These are phyloP conservation scores for Ennomos quercinarius DNA, from an alignment of 2,888 invertebrate genomes.

Conservation along the genomic window DNA sequence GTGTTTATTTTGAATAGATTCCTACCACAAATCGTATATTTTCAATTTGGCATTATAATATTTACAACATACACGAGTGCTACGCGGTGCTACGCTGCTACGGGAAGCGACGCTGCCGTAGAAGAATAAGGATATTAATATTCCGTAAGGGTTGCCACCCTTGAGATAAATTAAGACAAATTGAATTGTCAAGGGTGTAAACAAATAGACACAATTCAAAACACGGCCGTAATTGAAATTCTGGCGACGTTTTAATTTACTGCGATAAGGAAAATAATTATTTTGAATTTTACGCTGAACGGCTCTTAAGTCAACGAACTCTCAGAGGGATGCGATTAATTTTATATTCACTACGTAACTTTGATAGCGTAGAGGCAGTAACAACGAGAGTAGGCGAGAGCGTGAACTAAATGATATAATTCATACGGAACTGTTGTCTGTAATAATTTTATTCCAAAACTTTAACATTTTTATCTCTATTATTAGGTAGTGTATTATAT, in stretches of 20 bases:
- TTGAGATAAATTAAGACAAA: conserved; percentile 44
- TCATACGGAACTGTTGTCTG: no score
- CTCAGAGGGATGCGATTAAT: conserved; percentile 14
- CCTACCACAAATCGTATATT: conserved; percentile 8
- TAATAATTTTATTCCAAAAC: no score
- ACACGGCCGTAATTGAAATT: conserved; percentile 42
- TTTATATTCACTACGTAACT: conserved; percentile 6
- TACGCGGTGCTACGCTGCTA: conserved; percentile 12
- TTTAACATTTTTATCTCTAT: no score
- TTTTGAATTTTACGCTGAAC: conserved; percentile 21
- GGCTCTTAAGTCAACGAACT: conserved; percentile 5
- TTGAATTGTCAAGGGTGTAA: conserved; percentile 42
- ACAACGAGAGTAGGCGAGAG: neutral
- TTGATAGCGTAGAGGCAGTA: neutral
- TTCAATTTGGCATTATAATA: conserved; percentile 5
- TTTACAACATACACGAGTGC: conserved; percentile 18
- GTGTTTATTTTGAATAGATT: no score
- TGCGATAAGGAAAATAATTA: conserved; percentile 35
- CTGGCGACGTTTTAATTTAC: conserved; percentile 37
- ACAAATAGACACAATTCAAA: conserved; percentile 41
- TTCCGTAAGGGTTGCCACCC: conserved; percentile 36
- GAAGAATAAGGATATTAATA: conserved; percentile 36
- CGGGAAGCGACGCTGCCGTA: conserved; percentile 15
- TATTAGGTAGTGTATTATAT: no score
- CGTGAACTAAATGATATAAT: neutral